These are phyloP conservation scores for Scaptomyza cyrtandrae DNA, from an alignment of 2,888 invertebrate genomes.

Conservation along the genomic window DNA sequence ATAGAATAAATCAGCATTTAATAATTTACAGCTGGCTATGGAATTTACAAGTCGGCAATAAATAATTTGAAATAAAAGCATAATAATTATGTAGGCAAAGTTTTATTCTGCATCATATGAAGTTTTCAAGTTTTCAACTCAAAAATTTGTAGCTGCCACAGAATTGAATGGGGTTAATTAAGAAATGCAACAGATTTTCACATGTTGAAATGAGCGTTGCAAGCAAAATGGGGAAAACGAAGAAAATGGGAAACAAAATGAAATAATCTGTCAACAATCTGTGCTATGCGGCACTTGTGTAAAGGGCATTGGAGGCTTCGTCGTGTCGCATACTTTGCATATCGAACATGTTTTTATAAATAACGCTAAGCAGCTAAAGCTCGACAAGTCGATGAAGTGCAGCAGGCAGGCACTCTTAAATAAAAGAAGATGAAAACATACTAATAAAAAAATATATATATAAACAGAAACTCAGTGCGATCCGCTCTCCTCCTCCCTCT, in stretches of 20 bases:
- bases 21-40: slow-evolving; percentile 2
- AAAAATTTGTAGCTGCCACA: slow-evolving; percentile 3
- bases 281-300: slow-evolving; percentile 76
- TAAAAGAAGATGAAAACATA: slow-evolving; percentile 7
- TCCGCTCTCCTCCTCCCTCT: slow-evolving; percentile 33
- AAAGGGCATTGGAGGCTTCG: slow-evolving; percentile 75
- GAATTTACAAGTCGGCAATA: slow-evolving; percentile 1
- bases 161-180: slow-evolving; percentile 40
- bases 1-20: not conserved
- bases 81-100: not conserved
- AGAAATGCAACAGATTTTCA: slow-evolving; percentile 32
- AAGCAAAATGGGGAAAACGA: slow-evolving; percentile 2
- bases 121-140: not conserved
- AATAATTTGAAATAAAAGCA: not conserved
- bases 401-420: slow-evolving; percentile 35
- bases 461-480: slow-evolving; percentile 50
- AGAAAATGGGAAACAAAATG: slow-evolving; percentile 36
- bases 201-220: slow-evolving; percentile 25
- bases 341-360: slow-evolving; percentile 77
- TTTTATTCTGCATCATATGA: too few relatives aligned
- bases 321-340: slow-evolving; percentile 78
- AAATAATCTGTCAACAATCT: slow-evolving; percentile 72
- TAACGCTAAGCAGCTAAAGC: slow-evolving; percentile 64
- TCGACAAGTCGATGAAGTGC: slow-evolving; percentile 55
- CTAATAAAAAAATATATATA: not conserved